Evolutionary conservation across 2,797 vertebrate genomes (phyloP).

Genomic region (Sebastes umbrosus): DNA sequence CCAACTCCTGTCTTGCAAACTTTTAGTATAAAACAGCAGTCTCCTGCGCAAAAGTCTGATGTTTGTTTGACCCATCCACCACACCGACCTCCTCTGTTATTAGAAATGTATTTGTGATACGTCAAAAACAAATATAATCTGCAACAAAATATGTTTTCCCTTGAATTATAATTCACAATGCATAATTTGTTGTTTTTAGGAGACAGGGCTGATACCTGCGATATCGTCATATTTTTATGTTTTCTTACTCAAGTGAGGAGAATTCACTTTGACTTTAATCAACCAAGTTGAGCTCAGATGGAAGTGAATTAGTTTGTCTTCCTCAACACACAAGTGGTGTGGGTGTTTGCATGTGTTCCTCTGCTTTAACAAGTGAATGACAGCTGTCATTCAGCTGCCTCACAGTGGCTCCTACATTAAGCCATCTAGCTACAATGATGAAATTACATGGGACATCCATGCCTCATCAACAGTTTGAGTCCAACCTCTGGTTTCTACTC

Average conservation of each 20-base stretch:
- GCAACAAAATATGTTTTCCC: no score
- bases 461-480: conserved; percentile 44
- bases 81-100: no score
- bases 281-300: conserved; percentile 29
- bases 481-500: conserved; percentile 34
- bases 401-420: conserved; percentile 5
- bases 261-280: conserved; percentile 31
- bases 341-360: not conserved
- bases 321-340: not conserved
- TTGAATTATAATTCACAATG: no score
- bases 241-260: not conserved
- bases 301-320: conserved; percentile 13
- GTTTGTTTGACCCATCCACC: no score
- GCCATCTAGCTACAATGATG: not conserved
- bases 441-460: conserved; percentile 23
- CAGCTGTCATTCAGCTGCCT: conserved; percentile 52
- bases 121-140: no score
- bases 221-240: not conserved
- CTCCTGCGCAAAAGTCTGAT: no score
- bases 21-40: no score
- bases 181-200: no score
- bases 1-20: no score
- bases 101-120: no score
- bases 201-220: no score
- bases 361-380: conserved; percentile 27